Base-by-base conservation (phyloP, 2,797 vertebrate species). In the Bryconaethiops microstoma region DNA sequence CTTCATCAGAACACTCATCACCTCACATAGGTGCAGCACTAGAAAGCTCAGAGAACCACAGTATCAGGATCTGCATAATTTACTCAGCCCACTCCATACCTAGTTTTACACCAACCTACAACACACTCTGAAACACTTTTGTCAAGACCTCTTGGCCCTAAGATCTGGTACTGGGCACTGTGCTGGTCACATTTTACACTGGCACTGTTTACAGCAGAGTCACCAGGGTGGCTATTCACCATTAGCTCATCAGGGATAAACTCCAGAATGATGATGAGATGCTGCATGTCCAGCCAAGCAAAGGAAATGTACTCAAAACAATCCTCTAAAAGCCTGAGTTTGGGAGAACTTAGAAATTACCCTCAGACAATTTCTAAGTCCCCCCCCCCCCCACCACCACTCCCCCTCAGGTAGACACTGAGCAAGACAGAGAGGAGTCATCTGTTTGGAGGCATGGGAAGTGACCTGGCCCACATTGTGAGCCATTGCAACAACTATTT, bases 341-440 rank as follows among this genome's bases (percentile, higher is more conserved):
- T 78, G 67, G 4, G 57, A 74, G 77, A 59, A 42, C 57, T 77
- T 71, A 80, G 68, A 83, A 83, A 76, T 83, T 79, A 81, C 25
- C 79, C 29, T 76, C 50, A 3, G 80, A 80, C 82, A 82, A 83
- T n/a, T n/a, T n/a, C n/a, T n/a, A n/a, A n/a, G n/a, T n/a, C n/a
- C n/a, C 84, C 81, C 83, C 80, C 74, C 76, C 42, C 42, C 29
- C 75, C 55, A 81, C 65, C 62, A 57, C 40, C 81, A 83, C 84
- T 81, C 83, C 81, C 74, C 76, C 45, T 45, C 35, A 79, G 55
- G 76, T 77, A 87, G 77, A 84, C 85, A 80, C 80, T 83, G 85
- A 87, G 82, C 79, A 85, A 86, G 73, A 21, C 60, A 50, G 9
- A 60, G 79, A 62, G 74, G 29, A 80, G 72, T 82, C 77, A 85